Evolutionary conservation across 2,113 vertebrate species (phyloP), one percentile per base, ranked within the genome.

Genomic region (Mohoua ochrocephala): DNA sequence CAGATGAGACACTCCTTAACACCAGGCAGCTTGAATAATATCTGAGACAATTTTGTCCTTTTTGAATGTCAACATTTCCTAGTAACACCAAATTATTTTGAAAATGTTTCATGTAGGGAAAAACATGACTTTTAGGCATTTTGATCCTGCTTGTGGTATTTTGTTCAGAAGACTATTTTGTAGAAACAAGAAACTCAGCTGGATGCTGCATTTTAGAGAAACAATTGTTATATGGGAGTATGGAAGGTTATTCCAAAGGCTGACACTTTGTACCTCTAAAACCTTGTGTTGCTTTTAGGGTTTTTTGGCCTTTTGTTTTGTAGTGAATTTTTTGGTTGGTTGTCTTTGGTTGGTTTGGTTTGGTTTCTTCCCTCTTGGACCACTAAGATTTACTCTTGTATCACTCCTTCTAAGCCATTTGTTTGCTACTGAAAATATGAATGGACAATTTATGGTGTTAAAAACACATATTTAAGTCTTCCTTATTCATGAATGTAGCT

Each of bases 191-290:
- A 83, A 83, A 75, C 8, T 44, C 35, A 87, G 27, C 6, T 35
- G 65, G 50, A 39, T 56, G 5, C 7, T 49, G 20, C 17, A 22
- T 77, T 86, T 80, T 56, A 53, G n/a, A 88, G 24, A 93, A 80
- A 53, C 0, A 0, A 19, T 33, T 79, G 6, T 39, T 73, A 15
- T 21, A 23, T 54, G 35, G 45, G 0, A 16, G 2, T 47, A 47
- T 44, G 22, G 8, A 53, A 71, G 39, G 5, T 27, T 93, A 42
- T 52, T 85, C 30, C 37, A 69, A 80, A 83, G 10, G 3, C 16
- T 73, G 21, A 59, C 7, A 10, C 3, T 84, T 35, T 4, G 1
- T 47, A 6, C 28, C 71, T 50, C 5, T 18, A 49, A 96, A 63
- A 24, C 0, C 1, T 64, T 65, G 3, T 74, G 24, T 4, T 61